phyloP scores from a whole-genome alignment of 2,113 vertebrate genomes.

The Alligator mississippiensis region DNA sequence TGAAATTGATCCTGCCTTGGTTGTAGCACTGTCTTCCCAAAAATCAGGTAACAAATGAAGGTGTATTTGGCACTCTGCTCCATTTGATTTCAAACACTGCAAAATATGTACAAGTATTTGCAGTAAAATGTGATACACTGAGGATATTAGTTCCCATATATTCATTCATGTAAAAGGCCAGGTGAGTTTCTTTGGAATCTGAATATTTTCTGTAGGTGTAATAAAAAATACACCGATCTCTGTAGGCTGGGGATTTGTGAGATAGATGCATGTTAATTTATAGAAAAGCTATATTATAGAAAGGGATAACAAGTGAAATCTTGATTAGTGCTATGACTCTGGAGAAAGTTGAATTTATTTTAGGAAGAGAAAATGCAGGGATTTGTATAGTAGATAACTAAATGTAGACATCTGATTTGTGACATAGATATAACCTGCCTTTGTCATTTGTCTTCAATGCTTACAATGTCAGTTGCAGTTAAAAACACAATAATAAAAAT shows the following conservation, averaged over 20 bases:
- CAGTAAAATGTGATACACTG: background rate
- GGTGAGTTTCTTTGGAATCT: background rate
- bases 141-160: background rate
- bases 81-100: background rate
- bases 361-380: background rate
- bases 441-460: background rate
- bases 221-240: background rate
- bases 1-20: conserved; percentile 96
- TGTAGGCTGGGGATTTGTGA: background rate
- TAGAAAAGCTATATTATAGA: background rate
- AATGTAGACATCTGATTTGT: background rate
- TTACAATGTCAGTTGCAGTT: background rate
- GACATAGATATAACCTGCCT: background rate
- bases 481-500: background rate
- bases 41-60: conserved; percentile 88
- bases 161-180: background rate
- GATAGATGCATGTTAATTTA: too few species aligned
- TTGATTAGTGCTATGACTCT: background rate
- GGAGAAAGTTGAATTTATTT: background rate
- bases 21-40: conserved; percentile 97
- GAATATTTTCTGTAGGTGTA: background rate
- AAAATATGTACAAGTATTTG: background rate
- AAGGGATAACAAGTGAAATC: background rate
- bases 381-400: background rate
- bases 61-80: background rate